Evolutionary conservation across 2,797 vertebrate species (phyloP), one percentile per base, ranked within the genome.

Genomic region (Atherinosoma microstoma): DNA sequence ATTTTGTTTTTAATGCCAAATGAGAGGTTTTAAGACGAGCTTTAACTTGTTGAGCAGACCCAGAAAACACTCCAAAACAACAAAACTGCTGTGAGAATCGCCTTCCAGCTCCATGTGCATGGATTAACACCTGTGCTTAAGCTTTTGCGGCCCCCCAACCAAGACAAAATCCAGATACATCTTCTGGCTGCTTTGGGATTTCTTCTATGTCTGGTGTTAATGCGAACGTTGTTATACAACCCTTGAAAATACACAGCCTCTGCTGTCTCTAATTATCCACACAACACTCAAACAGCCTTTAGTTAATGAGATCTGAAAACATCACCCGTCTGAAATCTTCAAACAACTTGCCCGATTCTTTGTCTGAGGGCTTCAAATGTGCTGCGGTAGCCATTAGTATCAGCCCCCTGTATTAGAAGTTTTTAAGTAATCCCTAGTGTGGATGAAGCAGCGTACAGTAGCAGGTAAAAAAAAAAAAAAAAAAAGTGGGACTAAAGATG

Each of bases 281-380:
- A 87, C 79, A 86, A 90, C 88, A 79, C 84, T 88, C 85, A 84
- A 89, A 91, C 85, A 88, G 88, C 84, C 85, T 91, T 91, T 80
- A 88, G 87, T 90, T 92, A 92, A 93, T 92, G 91, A 92, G 90
- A 90, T 91, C 89, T 89, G 84, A 89, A 91, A 84, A 91, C 89
- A 91, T 90, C 88, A 89, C 84, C 87, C 79, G 76, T 85, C 71
- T 75, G 76, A 86, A 88, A 86, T 87, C 87, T 91, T 92, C 89
- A 92, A 91, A 90, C 80, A 64, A 84, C 84, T 91, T 81, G 67
- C 56, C 66, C 56, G 77, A 83, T 78, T 88, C 85, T 89, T 90
- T 90, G 83, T 90, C 73, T 85, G 68, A 82, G 75, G 82, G 78
- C 75, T 84, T 84, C 83, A 80, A 78, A 80, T 87, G 83, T 86